Evolutionary conservation across 2,888 invertebrate species (phyloP).

Genomic region (Aphidoletes aphidimyza): DNA sequence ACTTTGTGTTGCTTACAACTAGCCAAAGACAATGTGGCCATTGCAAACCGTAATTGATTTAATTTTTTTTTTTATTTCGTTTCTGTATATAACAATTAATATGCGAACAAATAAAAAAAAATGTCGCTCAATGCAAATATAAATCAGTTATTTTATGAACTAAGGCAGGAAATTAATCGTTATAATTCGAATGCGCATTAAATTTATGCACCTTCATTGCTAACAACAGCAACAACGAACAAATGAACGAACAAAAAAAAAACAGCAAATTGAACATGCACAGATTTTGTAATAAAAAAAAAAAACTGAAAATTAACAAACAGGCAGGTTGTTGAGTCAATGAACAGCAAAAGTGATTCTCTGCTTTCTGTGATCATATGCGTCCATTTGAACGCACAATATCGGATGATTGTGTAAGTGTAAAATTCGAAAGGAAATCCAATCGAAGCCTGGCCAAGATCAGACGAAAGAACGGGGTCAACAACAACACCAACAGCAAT

Average conservation of each 20-base stretch:
- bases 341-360: not conserved
- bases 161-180: not conserved
- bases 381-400: too few species aligned
- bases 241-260: not conserved
- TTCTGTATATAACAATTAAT: not conserved
- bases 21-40: not conserved
- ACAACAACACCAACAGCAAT: too few species aligned
- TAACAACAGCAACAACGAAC: not conserved
- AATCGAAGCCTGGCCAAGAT: not conserved
- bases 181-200: not conserved
- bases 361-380: not conserved
- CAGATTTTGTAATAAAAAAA: conserved; percentile 1
- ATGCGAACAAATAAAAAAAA: conserved; percentile 23
- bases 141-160: conserved; percentile 3
- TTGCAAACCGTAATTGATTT: not conserved
- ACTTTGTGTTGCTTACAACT: not conserved
- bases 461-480: conserved; percentile 5
- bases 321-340: not conserved
- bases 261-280: not conserved
- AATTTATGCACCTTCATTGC: not conserved
- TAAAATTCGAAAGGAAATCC: conserved; percentile 10
- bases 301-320: too few species aligned
- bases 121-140: not conserved
- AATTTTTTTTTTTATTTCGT: not conserved
- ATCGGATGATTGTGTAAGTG: not conserved